Conservation (phyloP, 2,797 vertebrate species). For the Champsocephalus gunnari region DNA sequence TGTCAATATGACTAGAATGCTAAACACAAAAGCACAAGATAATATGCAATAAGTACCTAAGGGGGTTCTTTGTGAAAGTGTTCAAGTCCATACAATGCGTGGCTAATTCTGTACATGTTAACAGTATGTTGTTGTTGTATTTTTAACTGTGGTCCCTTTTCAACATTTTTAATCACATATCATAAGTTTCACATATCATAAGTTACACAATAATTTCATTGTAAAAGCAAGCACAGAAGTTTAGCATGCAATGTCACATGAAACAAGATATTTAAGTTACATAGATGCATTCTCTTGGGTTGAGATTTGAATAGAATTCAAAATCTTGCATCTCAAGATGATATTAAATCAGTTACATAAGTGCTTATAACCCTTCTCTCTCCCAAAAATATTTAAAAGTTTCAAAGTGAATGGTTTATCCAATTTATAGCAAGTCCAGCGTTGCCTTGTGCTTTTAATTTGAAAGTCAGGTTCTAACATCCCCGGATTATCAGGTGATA, state of each 20-base stretch:
- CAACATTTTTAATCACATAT: conserved; percentile 29
- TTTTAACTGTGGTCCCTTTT: conserved; percentile 70
- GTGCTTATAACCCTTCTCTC: conserved; percentile 54
- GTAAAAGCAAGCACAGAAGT: conserved; percentile 31
- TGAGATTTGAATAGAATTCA: conserved; percentile 16
- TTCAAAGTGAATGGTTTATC: neutral
- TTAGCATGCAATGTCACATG: conserved; percentile 16
- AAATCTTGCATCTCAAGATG: conserved; percentile 16
- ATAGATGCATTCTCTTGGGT: neutral
- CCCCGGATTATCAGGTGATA: conserved; percentile 14
- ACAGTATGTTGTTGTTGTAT: conserved; percentile 9
- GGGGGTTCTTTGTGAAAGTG: conserved; percentile 54
- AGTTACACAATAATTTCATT: conserved; percentile 37
- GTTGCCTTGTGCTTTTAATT: conserved; percentile 9
- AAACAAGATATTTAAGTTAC: conserved; percentile 12
- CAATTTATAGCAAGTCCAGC: conserved; percentile 3
- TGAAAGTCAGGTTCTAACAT: conserved; percentile 26
- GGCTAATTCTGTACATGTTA: conserved; percentile 23
- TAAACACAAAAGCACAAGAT: conserved; percentile 32
- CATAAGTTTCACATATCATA: conserved; percentile 23
- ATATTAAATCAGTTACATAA: conserved; percentile 55
- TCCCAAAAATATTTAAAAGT: neutral
- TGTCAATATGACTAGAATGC: conserved; percentile 36
- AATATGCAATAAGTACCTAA: conserved; percentile 49
- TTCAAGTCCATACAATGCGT: conserved; percentile 46